Conservation (phyloP, 2,113 vertebrate species). For the Pseudorectes ferrugineus region DNA sequence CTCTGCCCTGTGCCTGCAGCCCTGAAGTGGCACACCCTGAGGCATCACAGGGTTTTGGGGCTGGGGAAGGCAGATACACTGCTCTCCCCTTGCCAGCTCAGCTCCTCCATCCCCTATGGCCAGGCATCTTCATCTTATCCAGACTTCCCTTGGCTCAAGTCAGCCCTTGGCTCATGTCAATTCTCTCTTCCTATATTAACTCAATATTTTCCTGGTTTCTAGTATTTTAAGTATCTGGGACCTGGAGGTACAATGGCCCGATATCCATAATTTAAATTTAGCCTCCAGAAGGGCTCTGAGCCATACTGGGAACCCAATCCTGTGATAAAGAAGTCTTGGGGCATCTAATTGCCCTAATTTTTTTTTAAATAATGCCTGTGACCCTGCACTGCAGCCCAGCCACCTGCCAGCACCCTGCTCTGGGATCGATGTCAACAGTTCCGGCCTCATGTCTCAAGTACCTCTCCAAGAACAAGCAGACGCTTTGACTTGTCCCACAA, state of each 20-base stretch:
- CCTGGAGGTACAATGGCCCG: background rate
- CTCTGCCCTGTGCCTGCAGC: background rate
- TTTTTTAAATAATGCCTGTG: background rate
- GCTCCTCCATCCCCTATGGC: background rate
- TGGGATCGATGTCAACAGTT: accelerated
- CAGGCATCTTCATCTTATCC: background rate
- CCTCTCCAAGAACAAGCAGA: background rate
- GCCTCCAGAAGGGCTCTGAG: background rate
- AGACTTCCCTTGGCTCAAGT: background rate
- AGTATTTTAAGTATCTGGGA: background rate
- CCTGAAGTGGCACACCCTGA: background rate
- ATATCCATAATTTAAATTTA: background rate
- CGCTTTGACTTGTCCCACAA: background rate
- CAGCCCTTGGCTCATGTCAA: background rate
- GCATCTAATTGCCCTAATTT: background rate
- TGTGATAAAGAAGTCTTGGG: background rate
- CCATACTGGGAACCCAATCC: background rate
- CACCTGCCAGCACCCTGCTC: background rate
- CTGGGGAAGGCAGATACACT: background rate
- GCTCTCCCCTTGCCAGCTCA: background rate
- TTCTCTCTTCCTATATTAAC: background rate
- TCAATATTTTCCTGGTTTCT: background rate
- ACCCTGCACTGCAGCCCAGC: background rate
- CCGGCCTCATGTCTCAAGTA: background rate
- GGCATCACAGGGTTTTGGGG: accelerated